Evolutionary conservation across 2,888 invertebrate genomes (phyloP), one percentile per base, ranked within the genome.

Genomic region (Spisula solida): DNA sequence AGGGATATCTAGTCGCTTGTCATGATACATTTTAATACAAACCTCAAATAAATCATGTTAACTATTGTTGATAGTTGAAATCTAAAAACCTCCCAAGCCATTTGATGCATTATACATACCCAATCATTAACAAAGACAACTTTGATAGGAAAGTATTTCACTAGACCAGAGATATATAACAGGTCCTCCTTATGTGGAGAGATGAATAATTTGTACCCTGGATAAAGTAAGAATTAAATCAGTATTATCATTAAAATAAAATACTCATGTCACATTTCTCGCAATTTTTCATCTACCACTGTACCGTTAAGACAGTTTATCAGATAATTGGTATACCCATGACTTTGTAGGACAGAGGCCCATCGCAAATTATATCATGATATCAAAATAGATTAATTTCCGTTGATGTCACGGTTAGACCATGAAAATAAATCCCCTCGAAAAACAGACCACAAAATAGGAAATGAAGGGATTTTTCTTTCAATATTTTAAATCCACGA

Each of bases 41-140:
- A 75, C 31, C 31, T 34, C 16, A 75, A 75, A 34, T 75, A 34
- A 31, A 75, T 75, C 75, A 75, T 25, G 75, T 34, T 75, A 34
- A 75, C 75, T 75, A 75, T 75, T 75, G 75, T 75, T 75, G 75
- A 75, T 75, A 31, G 75, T 31, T 31, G 31, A 75, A 75, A 31
- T 16, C 31, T 34, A 75, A 34, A 75, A 34, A 31, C 75, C 75
- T 16, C 16, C 75, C 5, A 31, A 16, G 16, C 75, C 34, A 75
- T 34, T 75, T 75, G 25, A 75, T 20, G 75, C 75, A 34, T 75
- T 31, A 75, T 75, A 75, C 25, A 75, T 29, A 75, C 31, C 34
- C 31, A 31, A 75, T 75, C 34, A 75, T 75, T 75, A 75, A 75
- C 75, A 75, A 75, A 75, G 31, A 75, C 1, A 12, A 34, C 75